A percentile compares a stretch with the other conserved stretches of the same genome.
Conservation (phyloP, 2,888 invertebrate genomes). For the Spilarctia lutea region DNA sequence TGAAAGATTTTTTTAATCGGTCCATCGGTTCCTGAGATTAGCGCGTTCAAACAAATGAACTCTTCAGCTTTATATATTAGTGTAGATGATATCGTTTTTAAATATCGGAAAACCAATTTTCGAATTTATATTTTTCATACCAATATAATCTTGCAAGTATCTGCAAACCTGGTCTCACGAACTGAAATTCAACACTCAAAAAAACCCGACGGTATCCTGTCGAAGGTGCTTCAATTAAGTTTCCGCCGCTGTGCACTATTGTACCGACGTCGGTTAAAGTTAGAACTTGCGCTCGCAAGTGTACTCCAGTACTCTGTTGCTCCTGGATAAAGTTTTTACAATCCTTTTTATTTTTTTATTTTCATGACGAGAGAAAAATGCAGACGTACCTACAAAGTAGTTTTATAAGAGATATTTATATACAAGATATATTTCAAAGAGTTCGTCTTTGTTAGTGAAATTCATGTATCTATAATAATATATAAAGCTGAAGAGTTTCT, state of each 20-base stretch:
- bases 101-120: too few species aligned
- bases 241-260: conserved; percentile 52
- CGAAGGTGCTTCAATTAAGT: conserved; percentile 52
- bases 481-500: too few species aligned
- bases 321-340: conserved; percentile 40
- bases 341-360: conserved; percentile 28
- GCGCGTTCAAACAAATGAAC: too few species aligned
- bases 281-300: conserved; percentile 48
- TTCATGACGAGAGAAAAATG: conserved; percentile 34
- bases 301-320: conserved; percentile 48
- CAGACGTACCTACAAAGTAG: conserved; percentile 28
- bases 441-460: neutral
- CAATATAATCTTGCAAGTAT: conserved; percentile 19
- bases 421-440: neutral
- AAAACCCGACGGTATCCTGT: conserved; percentile 37
- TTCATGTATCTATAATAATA: too few species aligned
- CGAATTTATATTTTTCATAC: neutral
- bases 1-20: too few species aligned
- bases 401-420: conserved; percentile 16
- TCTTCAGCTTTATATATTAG: too few species aligned
- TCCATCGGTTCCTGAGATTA: too few species aligned
- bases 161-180: conserved; percentile 15
- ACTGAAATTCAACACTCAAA: conserved; percentile 33
- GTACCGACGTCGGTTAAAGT: conserved; percentile 50
- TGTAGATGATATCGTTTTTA: too few species aligned